These are phyloP conservation scores for Mirza zaza DNA, from an alignment of 2,113 vertebrate genomes.

Conservation along the genomic window DNA sequence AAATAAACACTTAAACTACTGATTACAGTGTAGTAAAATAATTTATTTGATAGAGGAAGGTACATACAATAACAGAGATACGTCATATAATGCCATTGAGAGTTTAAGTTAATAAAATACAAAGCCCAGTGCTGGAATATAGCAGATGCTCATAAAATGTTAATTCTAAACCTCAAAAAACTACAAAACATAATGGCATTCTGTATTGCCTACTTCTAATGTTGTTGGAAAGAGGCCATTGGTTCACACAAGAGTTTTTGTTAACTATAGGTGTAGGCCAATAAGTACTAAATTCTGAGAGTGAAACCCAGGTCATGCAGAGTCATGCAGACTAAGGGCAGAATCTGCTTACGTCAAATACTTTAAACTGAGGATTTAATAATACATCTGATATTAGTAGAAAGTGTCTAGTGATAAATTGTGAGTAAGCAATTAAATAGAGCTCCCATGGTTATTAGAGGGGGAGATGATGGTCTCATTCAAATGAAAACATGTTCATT, in stretches of 20 bases:
- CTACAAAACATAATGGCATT: background rate
- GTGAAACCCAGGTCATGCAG: background rate
- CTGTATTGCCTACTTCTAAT: background rate
- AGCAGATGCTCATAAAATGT: background rate
- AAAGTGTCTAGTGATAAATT: background rate
- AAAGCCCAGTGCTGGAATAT: background rate
- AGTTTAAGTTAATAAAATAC: constrained; percentile 30
- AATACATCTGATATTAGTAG: background rate
- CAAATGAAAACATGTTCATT: constrained; percentile 2
- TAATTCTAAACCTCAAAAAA: background rate
- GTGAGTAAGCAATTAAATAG: background rate
- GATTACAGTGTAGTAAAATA: background rate
- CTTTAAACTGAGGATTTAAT: background rate
- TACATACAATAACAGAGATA: background rate
- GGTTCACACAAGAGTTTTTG: background rate
- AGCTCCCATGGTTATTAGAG: background rate
- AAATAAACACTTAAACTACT: background rate
- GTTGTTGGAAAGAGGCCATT: background rate
- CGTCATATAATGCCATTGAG: background rate
- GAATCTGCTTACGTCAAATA: background rate
- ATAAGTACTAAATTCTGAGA: constrained; percentile 26
- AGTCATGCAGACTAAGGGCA: background rate
- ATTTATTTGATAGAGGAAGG: background rate
- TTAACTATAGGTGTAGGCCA: background rate
- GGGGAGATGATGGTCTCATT: background rate